A percentile compares a stretch with the other conserved stretches of the same genome.
These are phyloP conservation scores for Andrena minutula DNA, from an alignment of 2,888 invertebrate genomes.

Conservation along the genomic window DNA sequence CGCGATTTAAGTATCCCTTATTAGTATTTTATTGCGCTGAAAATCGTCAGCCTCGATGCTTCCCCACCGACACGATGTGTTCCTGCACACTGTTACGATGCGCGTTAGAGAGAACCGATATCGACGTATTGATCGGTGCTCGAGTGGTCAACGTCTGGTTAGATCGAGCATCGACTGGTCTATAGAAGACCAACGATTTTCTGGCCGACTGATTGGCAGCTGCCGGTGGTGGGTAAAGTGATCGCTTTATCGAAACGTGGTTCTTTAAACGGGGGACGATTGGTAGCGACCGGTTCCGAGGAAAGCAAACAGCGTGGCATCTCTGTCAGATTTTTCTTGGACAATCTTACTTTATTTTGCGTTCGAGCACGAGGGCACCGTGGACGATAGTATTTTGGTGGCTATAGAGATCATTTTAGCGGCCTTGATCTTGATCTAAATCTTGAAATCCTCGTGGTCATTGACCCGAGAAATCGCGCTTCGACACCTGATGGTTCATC, in stretches of 20 bases:
- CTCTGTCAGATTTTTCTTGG: constrained; percentile 11
- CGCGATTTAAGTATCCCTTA: too few relatives aligned
- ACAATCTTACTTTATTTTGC: constrained; percentile 1
- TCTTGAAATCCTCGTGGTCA: background rate
- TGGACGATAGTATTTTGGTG: background rate
- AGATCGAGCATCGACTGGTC: constrained; percentile 21
- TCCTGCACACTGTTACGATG: background rate
- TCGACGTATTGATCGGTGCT: background rate
- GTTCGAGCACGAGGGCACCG: background rate
- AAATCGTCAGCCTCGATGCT: too few relatives aligned
- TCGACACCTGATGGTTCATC: background rate
- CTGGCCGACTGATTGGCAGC: constrained; percentile 26
- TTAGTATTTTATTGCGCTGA: too few relatives aligned
- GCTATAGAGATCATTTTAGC: background rate
- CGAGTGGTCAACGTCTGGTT: constrained; percentile 31
- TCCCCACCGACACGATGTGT: too few relatives aligned
- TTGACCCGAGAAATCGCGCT: background rate
- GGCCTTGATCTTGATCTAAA: constrained; percentile 8
- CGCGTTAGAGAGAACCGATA: background rate
- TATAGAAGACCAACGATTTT: constrained; percentile 37
- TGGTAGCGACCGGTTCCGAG: constrained; percentile 71
- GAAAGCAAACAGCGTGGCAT: constrained; percentile 60
- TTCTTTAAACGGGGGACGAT: constrained; percentile 63
- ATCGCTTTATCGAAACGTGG: constrained; percentile 40
- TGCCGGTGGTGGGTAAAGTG: constrained; percentile 32